Conservation (phyloP, 2,797 vertebrate species). For the Hemibagrus guttatus region DNA sequence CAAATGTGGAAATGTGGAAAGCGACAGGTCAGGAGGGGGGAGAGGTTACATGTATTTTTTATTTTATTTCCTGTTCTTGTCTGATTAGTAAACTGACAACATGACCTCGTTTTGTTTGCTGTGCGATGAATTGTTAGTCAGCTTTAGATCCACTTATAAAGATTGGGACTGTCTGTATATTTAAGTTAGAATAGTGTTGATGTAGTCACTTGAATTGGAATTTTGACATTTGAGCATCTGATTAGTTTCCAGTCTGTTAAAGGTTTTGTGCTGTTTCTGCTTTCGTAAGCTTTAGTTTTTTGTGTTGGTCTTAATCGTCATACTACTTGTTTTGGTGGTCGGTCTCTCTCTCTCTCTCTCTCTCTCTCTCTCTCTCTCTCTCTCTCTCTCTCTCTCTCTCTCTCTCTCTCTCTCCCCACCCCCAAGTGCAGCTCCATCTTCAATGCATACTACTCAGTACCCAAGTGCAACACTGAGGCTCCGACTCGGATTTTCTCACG, state of each 20-base stretch:
- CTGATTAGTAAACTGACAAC: not conserved
- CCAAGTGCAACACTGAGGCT: not conserved
- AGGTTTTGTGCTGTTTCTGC: too few species aligned
- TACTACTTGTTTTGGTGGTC: too few species aligned
- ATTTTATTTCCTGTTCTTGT: not conserved
- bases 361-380: not conserved
- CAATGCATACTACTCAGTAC: not conserved
- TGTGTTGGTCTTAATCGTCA: too few species aligned
- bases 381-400: not conserved
- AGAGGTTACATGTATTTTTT: not conserved
- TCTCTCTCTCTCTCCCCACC: not conserved
- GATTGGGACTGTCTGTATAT: not conserved
- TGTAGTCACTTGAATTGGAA: too few species aligned
- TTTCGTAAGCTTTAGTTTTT: too few species aligned
- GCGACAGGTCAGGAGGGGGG: not conserved
- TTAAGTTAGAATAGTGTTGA: not conserved
- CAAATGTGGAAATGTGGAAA: too few species aligned
- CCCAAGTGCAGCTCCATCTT: not conserved
- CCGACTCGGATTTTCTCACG: not conserved
- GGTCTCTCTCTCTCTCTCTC: not conserved
- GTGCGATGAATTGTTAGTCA: too few species aligned
- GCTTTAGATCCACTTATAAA: too few species aligned
- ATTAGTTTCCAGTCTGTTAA: not conserved
- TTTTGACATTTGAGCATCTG: not conserved
- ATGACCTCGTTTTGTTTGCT: not conserved